Evolutionary conservation across 2,113 vertebrate species (phyloP), one percentile per base, ranked within the genome.

Genomic region (Ciconia stormi): DNA sequence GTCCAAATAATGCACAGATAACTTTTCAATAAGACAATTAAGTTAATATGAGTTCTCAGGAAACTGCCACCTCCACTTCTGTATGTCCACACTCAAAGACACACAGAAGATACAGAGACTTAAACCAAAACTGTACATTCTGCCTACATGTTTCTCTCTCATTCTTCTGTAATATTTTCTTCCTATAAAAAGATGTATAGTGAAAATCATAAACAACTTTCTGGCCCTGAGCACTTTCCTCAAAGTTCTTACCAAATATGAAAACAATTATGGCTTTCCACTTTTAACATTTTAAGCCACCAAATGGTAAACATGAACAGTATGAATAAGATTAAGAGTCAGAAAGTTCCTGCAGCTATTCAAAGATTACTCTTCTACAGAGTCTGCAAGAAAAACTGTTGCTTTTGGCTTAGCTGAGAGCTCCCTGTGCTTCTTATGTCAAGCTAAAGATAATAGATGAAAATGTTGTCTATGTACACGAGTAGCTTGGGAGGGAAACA

Each of bases 371-470:
- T 92, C 21, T 81, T 91, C 36, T 55, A 78, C 61, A 78, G 26
- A 55, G n/a, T 29, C 65, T 90, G 36, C 19, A 94, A 67, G 58
- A 84, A 72, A 95, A 96, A 76, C 49, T 80, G 58, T 89, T 91
- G 83, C 73, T 52, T 89, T 96, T 94, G 90, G 89, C 86, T 88
- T 87, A 86, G 72, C 78, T 92, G 32, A 49, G 69, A 56, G 52
- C 16, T 76, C 58, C 56, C 61, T 8, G 4, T 71, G 73, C 70
- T 89, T 90, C 79, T 96, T 74, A 74, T 76, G 63, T 76, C 92
- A 89, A 93, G 46, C 62, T 89, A 69, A 97, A 92, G 83, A 92
- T 91, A 96, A 93, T 9, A 89, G 59, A 95, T 81, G 52, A 93
- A 92, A 93, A 92, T 61, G 40, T 73, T 90, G 89, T 67, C 81